Evolutionary conservation across 2,888 invertebrate genomes (phyloP).

Genomic region (Tricholauxania praeusta): DNA sequence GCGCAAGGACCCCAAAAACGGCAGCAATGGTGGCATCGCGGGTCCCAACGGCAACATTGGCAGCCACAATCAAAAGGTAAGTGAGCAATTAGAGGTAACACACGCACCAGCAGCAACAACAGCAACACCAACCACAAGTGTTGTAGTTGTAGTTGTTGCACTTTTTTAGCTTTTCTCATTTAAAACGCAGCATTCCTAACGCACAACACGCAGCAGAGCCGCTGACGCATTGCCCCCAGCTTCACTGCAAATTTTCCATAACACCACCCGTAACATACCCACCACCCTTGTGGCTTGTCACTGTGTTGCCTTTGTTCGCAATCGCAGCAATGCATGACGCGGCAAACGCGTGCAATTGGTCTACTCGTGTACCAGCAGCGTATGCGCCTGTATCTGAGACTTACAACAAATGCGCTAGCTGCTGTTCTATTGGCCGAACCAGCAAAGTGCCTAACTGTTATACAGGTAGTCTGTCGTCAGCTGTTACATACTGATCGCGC

Average conservation of each 20-base stretch:
- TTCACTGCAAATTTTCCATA: constrained; percentile 13
- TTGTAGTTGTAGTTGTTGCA: constrained; percentile 1
- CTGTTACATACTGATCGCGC: constrained; percentile 30
- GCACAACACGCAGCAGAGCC: neutral
- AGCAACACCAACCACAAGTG: neutral
- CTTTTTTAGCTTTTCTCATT: neutral
- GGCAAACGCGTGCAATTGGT: constrained; percentile 57
- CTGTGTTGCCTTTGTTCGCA: too few species aligned
- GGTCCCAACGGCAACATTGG: constrained; percentile 50
- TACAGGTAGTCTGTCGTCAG: constrained; percentile 30
- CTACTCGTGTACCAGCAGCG: constrained; percentile 43
- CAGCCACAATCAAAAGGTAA: constrained; percentile 66
- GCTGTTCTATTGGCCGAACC: constrained; percentile 31
- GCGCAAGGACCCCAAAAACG: constrained; percentile 68
- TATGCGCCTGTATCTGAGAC: constrained; percentile 37
- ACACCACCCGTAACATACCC: neutral
- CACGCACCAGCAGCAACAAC: constrained; percentile 17
- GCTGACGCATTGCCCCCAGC: constrained; percentile 4
- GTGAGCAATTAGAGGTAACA: constrained; percentile 42
- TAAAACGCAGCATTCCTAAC: neutral
- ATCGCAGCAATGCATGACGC: neutral
- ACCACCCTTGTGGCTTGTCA: neutral
- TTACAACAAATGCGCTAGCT: neutral
- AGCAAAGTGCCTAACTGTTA: constrained; percentile 34
- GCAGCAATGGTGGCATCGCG: constrained; percentile 53